phyloP scores from a whole-genome alignment of 2,888 invertebrate species.

The Drosophila neutralis region DNA sequence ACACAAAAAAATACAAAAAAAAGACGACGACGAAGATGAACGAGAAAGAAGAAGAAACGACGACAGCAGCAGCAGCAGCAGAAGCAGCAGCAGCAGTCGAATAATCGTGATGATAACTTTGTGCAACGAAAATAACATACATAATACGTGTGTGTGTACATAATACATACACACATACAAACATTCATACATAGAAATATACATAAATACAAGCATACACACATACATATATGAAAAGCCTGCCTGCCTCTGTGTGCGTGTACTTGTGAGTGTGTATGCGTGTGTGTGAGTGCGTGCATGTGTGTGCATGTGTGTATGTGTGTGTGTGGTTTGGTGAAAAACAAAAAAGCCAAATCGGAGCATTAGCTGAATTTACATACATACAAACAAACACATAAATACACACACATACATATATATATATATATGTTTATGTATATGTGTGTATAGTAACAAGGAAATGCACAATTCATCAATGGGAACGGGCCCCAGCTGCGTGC shows the following conservation, averaged over 20 bases:
- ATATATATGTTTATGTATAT: conserved; percentile 11
- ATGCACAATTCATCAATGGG: conserved; percentile 50
- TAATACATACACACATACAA: conserved; percentile 45
- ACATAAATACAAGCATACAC: conserved; percentile 44
- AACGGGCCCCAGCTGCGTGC: conserved; percentile 47
- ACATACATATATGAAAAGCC: conserved; percentile 38
- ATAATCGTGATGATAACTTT: conserved; percentile 71
- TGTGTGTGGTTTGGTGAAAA: conserved; percentile 53
- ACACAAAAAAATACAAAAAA: conserved; percentile 33
- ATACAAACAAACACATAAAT: conserved; percentile 30
- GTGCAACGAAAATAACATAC: conserved; percentile 77
- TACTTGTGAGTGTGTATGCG: conserved; percentile 39
- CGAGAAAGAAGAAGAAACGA: conserved; percentile 69
- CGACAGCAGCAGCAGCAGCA: conserved; percentile 74
- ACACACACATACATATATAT: conserved; percentile 19
- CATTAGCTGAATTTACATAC: conserved; percentile 55
- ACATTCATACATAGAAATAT: conserved; percentile 26
- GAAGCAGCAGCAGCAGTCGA: conserved; percentile 72
- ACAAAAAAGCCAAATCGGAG: conserved; percentile 69
- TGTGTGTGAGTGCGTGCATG: conserved; percentile 33
- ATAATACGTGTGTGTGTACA: conserved; percentile 67
- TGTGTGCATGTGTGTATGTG: conserved; percentile 26
- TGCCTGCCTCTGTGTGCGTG: conserved; percentile 23
- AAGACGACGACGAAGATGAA: conserved; percentile 68
- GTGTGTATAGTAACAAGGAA: conserved; percentile 57